Evolutionary conservation across 2,888 invertebrate species (phyloP).

Genomic region (Argyra leucocephala): DNA sequence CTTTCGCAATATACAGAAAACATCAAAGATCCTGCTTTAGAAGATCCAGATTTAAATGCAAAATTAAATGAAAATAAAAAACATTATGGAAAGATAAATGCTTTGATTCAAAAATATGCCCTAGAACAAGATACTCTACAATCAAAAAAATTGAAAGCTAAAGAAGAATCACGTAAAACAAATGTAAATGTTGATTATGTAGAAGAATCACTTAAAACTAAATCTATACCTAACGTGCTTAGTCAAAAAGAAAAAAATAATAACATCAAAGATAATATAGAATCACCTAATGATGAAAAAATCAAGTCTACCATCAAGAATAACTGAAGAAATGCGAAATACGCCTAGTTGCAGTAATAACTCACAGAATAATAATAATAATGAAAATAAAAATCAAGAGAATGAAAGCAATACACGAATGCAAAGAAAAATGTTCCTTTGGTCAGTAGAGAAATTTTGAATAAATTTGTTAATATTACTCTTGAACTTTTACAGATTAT

Average conservation of each 20-base stretch:
- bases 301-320: slow-evolving; percentile 26
- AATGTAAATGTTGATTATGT: slow-evolving; percentile 12
- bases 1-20: slow-evolving; percentile 48
- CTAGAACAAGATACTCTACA: slow-evolving; percentile 35
- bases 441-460: no score
- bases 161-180: slow-evolving; percentile 22
- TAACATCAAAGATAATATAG: slow-evolving; percentile 29
- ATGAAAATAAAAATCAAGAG: slow-evolving; percentile 22
- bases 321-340: slow-evolving; percentile 23
- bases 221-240: slow-evolving; percentile 22
- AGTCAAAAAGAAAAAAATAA: slow-evolving; percentile 28
- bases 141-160: slow-evolving; percentile 28
- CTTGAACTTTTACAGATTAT: no score
- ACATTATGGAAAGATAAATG: slow-evolving; percentile 45
- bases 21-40: slow-evolving; percentile 51
- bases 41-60: slow-evolving; percentile 46
- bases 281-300: slow-evolving; percentile 29
- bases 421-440: no score
- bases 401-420: slow-evolving; percentile 28
- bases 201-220: slow-evolving; percentile 19
- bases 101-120: slow-evolving; percentile 47
- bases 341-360: slow-evolving; percentile 15
- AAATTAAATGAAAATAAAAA: slow-evolving; percentile 52
- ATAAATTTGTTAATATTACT: no score
- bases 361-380: slow-evolving; percentile 12